A percentile compares a stretch with the other conserved stretches of the same genome.
phyloP scores from a whole-genome alignment of 1,140 invertebrate species.

The Tetramorium simillimum region DNA sequence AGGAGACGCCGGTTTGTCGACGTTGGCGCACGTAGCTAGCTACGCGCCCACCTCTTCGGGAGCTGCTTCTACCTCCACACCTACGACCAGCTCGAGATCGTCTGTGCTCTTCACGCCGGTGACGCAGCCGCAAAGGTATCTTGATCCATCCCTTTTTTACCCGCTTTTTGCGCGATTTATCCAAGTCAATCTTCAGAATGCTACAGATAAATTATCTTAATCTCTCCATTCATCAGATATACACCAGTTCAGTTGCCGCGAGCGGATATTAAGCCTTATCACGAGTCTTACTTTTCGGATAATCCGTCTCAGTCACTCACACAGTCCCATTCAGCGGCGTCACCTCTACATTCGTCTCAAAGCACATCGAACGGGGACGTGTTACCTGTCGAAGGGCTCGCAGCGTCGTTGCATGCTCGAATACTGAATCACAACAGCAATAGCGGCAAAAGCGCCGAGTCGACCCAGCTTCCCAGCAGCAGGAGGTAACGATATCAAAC shows the following conservation, averaged over 20 bases:
- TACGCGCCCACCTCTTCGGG: slow-evolving; percentile 82
- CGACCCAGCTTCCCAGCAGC: slow-evolving; percentile 63
- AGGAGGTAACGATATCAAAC: slow-evolving; percentile 73
- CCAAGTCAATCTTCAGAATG: background rate
- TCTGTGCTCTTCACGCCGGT: slow-evolving; percentile 83
- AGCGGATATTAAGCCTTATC: slow-evolving; percentile 90
- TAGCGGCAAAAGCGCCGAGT: slow-evolving; percentile 77
- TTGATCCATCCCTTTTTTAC: background rate
- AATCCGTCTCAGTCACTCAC: slow-evolving; percentile 84
- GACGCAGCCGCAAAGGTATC: slow-evolving; percentile 82
- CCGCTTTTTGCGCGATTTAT: background rate
- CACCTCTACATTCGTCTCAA: slow-evolving; percentile 82
- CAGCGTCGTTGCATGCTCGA: slow-evolving; percentile 92
- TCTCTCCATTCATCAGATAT: slow-evolving; percentile 80
- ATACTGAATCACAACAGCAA: slow-evolving; percentile 87
- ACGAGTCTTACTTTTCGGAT: slow-evolving; percentile 90
- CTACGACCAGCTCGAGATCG: slow-evolving; percentile 79
- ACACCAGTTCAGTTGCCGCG: slow-evolving; percentile 88
- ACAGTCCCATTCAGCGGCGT: slow-evolving; percentile 77
- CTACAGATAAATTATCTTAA: slow-evolving; percentile 30
- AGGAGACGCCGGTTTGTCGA: slow-evolving; percentile 85
- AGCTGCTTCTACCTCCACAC: slow-evolving; percentile 74
- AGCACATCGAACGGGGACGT: slow-evolving; percentile 79
- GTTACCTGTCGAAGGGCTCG: slow-evolving; percentile 88
- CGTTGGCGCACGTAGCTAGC: slow-evolving; percentile 87